phyloP scores from a whole-genome alignment of 2,888 invertebrate genomes.

The Andrena haemorrhoa region DNA sequence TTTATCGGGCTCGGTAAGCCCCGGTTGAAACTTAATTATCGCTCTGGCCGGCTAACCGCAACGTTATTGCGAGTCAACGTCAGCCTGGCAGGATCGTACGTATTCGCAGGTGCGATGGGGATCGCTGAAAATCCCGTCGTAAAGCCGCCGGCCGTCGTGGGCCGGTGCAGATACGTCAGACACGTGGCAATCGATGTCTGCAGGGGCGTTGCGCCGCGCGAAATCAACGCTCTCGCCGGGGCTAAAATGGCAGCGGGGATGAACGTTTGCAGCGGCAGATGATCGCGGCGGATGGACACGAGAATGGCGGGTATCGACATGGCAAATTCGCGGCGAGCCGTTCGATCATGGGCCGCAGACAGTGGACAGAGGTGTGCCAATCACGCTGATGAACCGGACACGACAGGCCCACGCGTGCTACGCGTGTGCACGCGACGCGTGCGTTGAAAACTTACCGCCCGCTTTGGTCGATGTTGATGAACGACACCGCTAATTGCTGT shows the following conservation, averaged over 20 bases:
- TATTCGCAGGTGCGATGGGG: conserved; percentile 34
- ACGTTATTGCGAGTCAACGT: conserved; percentile 23
- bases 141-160: conserved; percentile 18
- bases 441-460: conserved; percentile 47
- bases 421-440: conserved; percentile 9
- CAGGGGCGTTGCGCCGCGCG: not conserved
- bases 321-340: conserved; percentile 53
- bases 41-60: not conserved
- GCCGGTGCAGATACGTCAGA: not conserved
- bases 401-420: conserved; percentile 33
- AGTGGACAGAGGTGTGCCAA: conserved; percentile 46
- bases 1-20: not conserved
- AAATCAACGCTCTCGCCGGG: conserved; percentile 57
- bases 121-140: conserved; percentile 22
- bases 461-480: conserved; percentile 55
- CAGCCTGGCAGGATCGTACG: conserved; percentile 14
- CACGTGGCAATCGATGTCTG: not conserved
- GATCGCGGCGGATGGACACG: conserved; percentile 46
- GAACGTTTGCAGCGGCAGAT: conserved; percentile 56
- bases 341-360: conserved; percentile 12
- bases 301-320: conserved; percentile 60
- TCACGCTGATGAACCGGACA: conserved; percentile 64
- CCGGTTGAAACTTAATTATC: conserved; percentile 1
- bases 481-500: conserved; percentile 68
- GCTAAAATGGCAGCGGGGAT: conserved; percentile 26